Conservation (phyloP, 2,113 vertebrate species). For the Lasiurus borealis region DNA sequence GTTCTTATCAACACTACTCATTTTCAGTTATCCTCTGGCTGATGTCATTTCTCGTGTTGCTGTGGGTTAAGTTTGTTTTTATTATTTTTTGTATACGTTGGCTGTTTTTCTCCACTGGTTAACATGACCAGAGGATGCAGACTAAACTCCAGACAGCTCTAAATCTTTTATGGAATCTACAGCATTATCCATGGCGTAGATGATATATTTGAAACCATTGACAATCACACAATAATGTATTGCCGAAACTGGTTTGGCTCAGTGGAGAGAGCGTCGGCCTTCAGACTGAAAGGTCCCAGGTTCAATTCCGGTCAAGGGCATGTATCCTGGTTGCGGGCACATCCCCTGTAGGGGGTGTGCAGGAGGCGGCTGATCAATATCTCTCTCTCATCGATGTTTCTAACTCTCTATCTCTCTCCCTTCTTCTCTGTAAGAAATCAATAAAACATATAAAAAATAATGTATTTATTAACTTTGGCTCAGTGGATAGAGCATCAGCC, state of each 20-base stretch:
- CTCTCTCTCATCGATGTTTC: too few species aligned
- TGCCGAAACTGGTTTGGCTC: not conserved
- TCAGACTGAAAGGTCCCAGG: too few species aligned
- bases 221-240: constrained; percentile 26
- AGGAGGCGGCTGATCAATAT: too few species aligned
- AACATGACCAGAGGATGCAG: not conserved
- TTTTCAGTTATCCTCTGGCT: constrained; percentile 68
- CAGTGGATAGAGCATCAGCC: too few species aligned
- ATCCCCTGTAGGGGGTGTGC: too few species aligned
- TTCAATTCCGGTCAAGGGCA: too few species aligned
- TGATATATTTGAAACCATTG: not conserved
- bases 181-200: constrained; percentile 5
- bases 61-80: constrained; percentile 34
- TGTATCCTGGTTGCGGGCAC: too few species aligned
- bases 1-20: constrained; percentile 79
- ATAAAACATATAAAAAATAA: not conserved
- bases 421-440: too few species aligned
- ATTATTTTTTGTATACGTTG: constrained; percentile 22
- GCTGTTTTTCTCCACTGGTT: constrained; percentile 30
- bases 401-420: too few species aligned
- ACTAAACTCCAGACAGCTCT: not conserved
- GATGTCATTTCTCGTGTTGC: constrained; percentile 67
- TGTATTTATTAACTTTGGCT: not conserved
- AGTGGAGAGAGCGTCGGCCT: too few species aligned
- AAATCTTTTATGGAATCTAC: constrained; percentile 34